phyloP scores from a whole-genome alignment of 1,140 invertebrate species.

The Stegodyphus mimosarum region DNA sequence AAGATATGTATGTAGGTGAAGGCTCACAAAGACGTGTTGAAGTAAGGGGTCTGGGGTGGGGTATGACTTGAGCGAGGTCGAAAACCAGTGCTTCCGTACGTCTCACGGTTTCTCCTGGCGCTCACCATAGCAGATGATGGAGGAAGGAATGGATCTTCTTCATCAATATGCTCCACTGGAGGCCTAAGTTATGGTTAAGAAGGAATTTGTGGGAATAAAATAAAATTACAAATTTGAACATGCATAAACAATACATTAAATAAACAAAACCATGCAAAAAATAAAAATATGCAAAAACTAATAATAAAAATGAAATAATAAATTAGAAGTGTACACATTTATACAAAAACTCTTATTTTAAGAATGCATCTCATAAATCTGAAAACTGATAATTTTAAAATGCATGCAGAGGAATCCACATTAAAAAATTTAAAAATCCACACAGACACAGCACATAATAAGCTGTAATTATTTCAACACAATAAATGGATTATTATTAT shows the following conservation, averaged over 20 bases:
- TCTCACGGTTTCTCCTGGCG: slow-evolving; percentile 74
- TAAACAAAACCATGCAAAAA: slow-evolving; percentile 33
- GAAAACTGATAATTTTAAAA: no score
- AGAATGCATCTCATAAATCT: no score
- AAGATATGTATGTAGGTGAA: slow-evolving; percentile 66
- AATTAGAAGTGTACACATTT: not conserved
- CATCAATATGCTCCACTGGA: slow-evolving; percentile 76
- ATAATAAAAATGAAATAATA: not conserved
- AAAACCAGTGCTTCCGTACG: slow-evolving; percentile 71
- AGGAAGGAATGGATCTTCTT: slow-evolving; percentile 79
- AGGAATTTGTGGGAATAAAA: slow-evolving; percentile 21
- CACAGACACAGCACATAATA: no score
- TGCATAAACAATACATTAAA: slow-evolving; percentile 67
- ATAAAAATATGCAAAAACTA: not conserved
- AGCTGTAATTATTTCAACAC: no score
- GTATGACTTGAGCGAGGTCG: slow-evolving; percentile 69
- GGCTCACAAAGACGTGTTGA: slow-evolving; percentile 68
- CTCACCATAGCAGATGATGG: slow-evolving; percentile 64
- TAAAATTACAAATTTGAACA: slow-evolving; percentile 66
- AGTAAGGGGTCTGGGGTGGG: slow-evolving; percentile 69
- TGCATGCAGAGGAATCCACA: no score
- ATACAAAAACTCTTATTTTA: no score
- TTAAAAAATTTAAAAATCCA: no score
- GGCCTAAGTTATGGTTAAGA: slow-evolving; percentile 37
- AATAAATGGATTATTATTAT: no score